Conservation (phyloP, 2,888 invertebrate genomes). For the Leucania comma region DNA sequence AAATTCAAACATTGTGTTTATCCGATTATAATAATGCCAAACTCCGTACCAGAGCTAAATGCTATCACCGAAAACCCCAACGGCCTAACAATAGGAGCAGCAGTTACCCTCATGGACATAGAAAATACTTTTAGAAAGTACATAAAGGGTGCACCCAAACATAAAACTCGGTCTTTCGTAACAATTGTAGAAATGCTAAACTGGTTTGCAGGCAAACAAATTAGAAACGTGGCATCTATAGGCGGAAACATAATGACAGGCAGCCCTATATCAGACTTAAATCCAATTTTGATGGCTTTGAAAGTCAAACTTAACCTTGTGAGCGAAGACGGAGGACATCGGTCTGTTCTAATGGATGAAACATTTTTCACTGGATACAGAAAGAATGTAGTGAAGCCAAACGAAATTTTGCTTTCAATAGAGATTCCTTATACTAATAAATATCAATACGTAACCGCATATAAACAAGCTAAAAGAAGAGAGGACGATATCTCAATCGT, state of each 20-base stretch:
- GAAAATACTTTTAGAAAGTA: constrained; percentile 92
- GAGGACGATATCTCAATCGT: constrained; percentile 98
- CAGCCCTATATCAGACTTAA: constrained; percentile 98
- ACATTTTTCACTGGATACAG: constrained; percentile 96
- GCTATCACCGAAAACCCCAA: constrained; percentile 89
- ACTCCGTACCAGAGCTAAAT: constrained; percentile 95
- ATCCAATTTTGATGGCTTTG: constrained; percentile 97
- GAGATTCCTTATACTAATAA: constrained; percentile 93
- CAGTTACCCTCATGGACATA: constrained; percentile 95
- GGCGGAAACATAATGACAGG: constrained; percentile 99
- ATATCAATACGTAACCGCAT: constrained; percentile 94
- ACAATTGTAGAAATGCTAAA: constrained; percentile 96
- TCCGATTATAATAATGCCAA: constrained; percentile 95
- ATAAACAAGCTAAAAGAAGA: constrained; percentile 96
- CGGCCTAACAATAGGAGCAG: constrained; percentile 94
- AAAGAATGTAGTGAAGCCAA: constrained; percentile 92
- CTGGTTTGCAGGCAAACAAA: constrained; percentile 99
- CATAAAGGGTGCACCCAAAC: constrained; percentile 90
- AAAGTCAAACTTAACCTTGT: constrained; percentile 93
- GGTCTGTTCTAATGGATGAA: constrained; percentile 93
- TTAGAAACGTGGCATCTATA: constrained; percentile 97
- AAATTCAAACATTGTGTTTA: constrained; percentile 95
- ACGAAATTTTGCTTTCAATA: constrained; percentile 94
- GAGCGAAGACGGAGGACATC: constrained; percentile 88
- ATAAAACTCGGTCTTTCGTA: constrained; percentile 92